Conservation (phyloP, 2,797 vertebrate species). For the Phyllotis vaccarum region DNA sequence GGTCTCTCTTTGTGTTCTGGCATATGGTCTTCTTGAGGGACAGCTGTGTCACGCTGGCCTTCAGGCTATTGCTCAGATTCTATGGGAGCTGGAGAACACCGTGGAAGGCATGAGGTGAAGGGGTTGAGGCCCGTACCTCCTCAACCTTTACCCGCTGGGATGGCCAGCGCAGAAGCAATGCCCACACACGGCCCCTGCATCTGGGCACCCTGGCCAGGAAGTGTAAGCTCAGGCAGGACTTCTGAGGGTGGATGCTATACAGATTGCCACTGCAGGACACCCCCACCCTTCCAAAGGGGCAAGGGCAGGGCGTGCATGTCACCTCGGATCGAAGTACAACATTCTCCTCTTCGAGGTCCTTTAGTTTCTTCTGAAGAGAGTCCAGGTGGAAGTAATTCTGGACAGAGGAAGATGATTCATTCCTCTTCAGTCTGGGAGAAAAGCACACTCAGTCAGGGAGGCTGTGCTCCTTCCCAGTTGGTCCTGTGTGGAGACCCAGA, state of each 20-base stretch:
- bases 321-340: slow-evolving; percentile 96
- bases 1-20: background rate
- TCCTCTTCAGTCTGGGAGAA: slow-evolving; percentile 91
- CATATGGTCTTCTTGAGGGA: background rate
- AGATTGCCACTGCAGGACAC: rapidly evolving
- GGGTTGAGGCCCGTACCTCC: rapidly evolving
- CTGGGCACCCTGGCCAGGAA: background rate
- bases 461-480: background rate
- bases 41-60: too few species aligned
- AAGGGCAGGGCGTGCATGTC: background rate
- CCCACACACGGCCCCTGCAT: rapidly evolving
- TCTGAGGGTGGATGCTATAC: background rate
- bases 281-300: background rate
- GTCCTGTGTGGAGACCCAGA: background rate
- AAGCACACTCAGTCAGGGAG: background rate
- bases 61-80: background rate
- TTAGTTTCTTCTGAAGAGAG: slow-evolving; percentile 97
- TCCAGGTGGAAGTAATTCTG: slow-evolving; percentile 96
- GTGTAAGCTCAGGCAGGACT: background rate
- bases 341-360: slow-evolving; percentile 98
- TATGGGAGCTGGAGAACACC: rapidly evolving
- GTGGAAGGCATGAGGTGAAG: rapidly evolving
- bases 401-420: slow-evolving; percentile 92
- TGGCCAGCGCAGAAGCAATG: background rate
- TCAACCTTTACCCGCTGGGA: too few species aligned